Evolutionary conservation across 2,797 vertebrate genomes (phyloP), one percentile per base, ranked within the genome.

Genomic region (Tympanoctomys barrerae): DNA sequence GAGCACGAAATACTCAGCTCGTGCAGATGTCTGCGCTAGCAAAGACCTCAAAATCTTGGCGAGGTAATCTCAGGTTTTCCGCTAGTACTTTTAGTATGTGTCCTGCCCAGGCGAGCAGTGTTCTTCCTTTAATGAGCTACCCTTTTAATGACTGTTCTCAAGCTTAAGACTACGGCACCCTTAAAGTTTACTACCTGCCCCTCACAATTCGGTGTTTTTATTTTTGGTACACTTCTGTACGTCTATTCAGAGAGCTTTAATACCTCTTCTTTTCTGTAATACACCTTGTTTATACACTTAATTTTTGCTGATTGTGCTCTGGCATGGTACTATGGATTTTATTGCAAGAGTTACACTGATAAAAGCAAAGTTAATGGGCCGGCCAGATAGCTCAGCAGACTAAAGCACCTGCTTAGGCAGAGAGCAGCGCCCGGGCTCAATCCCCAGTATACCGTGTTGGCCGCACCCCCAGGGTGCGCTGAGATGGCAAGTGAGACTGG

Each of bases 41-140:
- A 77, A 91, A 91, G 66, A 75, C 66, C n/a, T 80, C 16, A 62
- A 59, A 78, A 12, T 93, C 77, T 79, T 87, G 33, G 52, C 46
- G 68, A 62, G 2, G 1, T 82, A 62, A 71, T 82, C 85, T n/a
- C 39, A 75, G 21, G 5, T 28, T 13, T 75, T 46, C 9, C 9
- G 14, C 28, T 46, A 46, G 14, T 28, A 10, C 18, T n/a, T n/a
- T 36, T 4, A 36, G 66, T 36, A 16, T 36, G n/a, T 36, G n/a
- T 70, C 16, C 33, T 70, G 33, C 33, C n/a, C 16, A 70, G 19
- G 64, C 11, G 13, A 66, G 64, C 64, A 16, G 4, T 73, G 21
- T 73, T 73, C 70, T 73, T 42, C 70, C 7, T 71, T 24, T 70
- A 36, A 36, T 36, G 59, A 59, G 19, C 19, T 61, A 26, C 62